Conservation (phyloP, 1,140 invertebrate species). For the Neomicropteryx cornuta region DNA sequence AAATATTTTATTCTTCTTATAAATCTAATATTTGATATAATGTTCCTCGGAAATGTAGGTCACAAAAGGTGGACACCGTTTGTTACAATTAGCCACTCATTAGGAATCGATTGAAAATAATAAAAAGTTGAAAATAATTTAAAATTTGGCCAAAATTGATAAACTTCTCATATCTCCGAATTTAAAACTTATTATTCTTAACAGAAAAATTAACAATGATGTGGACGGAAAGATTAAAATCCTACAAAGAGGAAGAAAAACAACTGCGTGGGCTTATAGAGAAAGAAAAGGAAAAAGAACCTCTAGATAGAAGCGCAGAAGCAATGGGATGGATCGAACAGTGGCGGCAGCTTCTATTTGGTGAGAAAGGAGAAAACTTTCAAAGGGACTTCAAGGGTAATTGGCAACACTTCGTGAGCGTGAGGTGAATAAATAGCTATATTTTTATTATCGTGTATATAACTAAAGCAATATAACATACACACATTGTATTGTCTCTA, state of each 20-base stretch:
- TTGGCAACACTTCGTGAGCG: constrained; percentile 27
- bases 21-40: too few relatives aligned
- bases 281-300: constrained; percentile 3
- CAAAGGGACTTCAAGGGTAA: constrained; percentile 28
- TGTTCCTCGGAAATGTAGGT: too few relatives aligned
- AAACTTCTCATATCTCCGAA: too few relatives aligned
- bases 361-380: constrained; percentile 15
- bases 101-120: too few relatives aligned
- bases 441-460: constrained; percentile 3
- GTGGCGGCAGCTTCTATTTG: constrained; percentile 26
- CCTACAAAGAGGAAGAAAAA: constrained; percentile 40
- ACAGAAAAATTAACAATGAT: constrained; percentile 33
- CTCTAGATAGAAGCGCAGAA: constrained; percentile 12
- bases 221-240: constrained; percentile 32
- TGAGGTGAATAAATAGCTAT: constrained; percentile 20
- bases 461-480: not conserved
- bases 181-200: too few relatives aligned
- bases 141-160: too few relatives aligned
- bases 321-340: constrained; percentile 15
- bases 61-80: too few relatives aligned
- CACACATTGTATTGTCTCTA: not conserved
- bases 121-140: too few relatives aligned
- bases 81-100: too few relatives aligned
- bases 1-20: too few relatives aligned
- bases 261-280: constrained; percentile 25